These are phyloP conservation scores for Drosophila kikkawai DNA, from an alignment of 1,140 invertebrate genomes.

Conservation along the genomic window DNA sequence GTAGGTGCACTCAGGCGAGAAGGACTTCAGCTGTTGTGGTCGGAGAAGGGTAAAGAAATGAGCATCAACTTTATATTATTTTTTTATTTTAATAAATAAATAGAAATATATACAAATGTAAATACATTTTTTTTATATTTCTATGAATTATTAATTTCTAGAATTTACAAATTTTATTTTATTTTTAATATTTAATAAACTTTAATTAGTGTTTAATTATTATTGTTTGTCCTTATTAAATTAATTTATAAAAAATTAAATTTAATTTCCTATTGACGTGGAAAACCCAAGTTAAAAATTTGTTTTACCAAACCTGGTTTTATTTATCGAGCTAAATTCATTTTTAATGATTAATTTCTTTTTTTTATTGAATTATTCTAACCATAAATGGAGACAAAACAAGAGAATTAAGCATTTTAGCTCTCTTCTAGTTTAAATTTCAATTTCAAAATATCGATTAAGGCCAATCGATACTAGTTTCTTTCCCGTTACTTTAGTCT, in stretches of 20 bases:
- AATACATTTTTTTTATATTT: background rate
- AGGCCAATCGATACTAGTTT: background rate
- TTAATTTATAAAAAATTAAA: background rate
- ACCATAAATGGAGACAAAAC: background rate
- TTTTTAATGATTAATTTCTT: background rate
- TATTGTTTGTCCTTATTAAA: background rate
- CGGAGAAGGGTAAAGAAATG: background rate
- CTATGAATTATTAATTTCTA: background rate
- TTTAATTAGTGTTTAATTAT: background rate
- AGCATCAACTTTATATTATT: background rate
- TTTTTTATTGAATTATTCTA: background rate
- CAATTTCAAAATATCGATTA: background rate
- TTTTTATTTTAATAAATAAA: background rate
- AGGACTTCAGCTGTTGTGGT: background rate
- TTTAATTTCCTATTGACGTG: background rate
- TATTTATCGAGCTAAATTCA: background rate
- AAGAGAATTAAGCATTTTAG: background rate
- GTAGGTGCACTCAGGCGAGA: conserved; percentile 18
- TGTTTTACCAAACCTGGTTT: background rate
- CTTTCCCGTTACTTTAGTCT: background rate
- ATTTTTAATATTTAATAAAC: background rate
- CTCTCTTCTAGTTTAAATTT: background rate
- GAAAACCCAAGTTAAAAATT: background rate
- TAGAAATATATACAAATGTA: background rate
- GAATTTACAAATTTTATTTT: background rate